phyloP scores from a whole-genome alignment of 2,888 invertebrate genomes.

The Microctonus brassicae region DNA sequence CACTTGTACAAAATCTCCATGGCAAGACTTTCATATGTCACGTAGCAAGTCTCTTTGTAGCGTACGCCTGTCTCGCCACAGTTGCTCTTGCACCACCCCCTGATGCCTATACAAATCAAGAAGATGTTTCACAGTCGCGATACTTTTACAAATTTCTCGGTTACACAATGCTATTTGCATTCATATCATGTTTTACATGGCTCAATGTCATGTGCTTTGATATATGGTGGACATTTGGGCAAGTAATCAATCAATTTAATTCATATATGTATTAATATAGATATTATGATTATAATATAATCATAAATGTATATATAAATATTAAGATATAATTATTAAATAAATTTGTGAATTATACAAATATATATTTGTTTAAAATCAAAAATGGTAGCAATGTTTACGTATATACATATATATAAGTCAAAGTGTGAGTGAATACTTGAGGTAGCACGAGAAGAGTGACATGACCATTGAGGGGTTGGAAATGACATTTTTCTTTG shows the following conservation, averaged over 20 bases:
- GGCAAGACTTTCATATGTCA: conserved; percentile 82
- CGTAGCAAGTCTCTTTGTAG: conserved; percentile 76
- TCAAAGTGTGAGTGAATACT: background rate
- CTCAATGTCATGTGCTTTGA: conserved; percentile 86
- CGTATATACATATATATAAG: too few relatives aligned
- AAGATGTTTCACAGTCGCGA: conserved; percentile 62
- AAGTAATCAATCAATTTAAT: conserved; percentile 63
- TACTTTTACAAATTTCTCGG: conserved; percentile 72
- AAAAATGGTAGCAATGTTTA: too few relatives aligned
- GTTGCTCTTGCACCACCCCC: conserved; percentile 56
- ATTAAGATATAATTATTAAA: background rate
- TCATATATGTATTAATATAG: background rate
- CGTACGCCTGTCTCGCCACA: conserved; percentile 75
- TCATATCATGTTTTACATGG: conserved; percentile 82
- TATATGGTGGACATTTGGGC: conserved; percentile 88
- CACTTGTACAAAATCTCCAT: conserved; percentile 79
- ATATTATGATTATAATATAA: too few relatives aligned
- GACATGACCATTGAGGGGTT: conserved; percentile 4
- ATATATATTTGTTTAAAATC: too few relatives aligned
- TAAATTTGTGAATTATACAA: too few relatives aligned
- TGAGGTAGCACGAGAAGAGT: background rate
- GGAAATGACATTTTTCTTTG: conserved; percentile 21
- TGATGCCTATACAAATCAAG: conserved; percentile 34
- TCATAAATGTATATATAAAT: too few relatives aligned
- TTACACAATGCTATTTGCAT: conserved; percentile 77